A percentile compares a stretch with the other conserved stretches of the same genome.
Evolutionary conservation across 2,113 vertebrate genomes (phyloP).

Genomic region (Cynopterus brachyotis): DNA sequence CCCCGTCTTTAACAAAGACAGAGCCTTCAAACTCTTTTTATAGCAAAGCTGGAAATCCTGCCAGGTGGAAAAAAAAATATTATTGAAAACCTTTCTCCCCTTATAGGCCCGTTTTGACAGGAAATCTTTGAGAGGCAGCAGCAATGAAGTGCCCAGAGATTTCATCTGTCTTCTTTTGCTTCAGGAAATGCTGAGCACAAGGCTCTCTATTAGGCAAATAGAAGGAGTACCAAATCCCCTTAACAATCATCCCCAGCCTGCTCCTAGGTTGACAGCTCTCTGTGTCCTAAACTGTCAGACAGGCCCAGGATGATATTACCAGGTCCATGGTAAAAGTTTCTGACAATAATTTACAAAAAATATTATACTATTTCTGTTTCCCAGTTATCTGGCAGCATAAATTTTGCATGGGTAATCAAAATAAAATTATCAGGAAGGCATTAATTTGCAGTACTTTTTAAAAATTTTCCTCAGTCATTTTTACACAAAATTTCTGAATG

Average conservation of each 20-base stretch:
- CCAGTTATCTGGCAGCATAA: slow-evolving; percentile 82
- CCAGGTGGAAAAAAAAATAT: slow-evolving; percentile 86
- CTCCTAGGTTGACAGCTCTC: slow-evolving; percentile 94
- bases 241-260: slow-evolving; percentile 87
- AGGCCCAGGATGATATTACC: slow-evolving; percentile 87
- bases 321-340: slow-evolving; percentile 87
- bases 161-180: slow-evolving; percentile 99
- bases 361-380: slow-evolving; percentile 87
- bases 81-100: slow-evolving; percentile 96
- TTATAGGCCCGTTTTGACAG: slow-evolving; percentile 98
- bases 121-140: slow-evolving; percentile 98
- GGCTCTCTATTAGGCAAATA: slow-evolving; percentile 99
- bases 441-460: slow-evolving; percentile 83
- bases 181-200: slow-evolving; percentile 95
- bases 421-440: slow-evolving; percentile 85
- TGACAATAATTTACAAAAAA: slow-evolving; percentile 84
- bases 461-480: slow-evolving; percentile 37
- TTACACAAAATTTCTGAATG: slow-evolving; percentile 83
- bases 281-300: slow-evolving; percentile 93
- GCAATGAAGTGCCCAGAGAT: slow-evolving; percentile 98
- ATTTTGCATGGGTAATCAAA: slow-evolving; percentile 88
- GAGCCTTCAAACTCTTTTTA: slow-evolving; percentile 88
- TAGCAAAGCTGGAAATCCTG: slow-evolving; percentile 89
- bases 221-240: slow-evolving; percentile 90
- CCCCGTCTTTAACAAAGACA: slow-evolving; percentile 80